These are phyloP conservation scores for Xanthostigma xanthostigma DNA, from an alignment of 2,888 invertebrate species.

Conservation along the genomic window DNA sequence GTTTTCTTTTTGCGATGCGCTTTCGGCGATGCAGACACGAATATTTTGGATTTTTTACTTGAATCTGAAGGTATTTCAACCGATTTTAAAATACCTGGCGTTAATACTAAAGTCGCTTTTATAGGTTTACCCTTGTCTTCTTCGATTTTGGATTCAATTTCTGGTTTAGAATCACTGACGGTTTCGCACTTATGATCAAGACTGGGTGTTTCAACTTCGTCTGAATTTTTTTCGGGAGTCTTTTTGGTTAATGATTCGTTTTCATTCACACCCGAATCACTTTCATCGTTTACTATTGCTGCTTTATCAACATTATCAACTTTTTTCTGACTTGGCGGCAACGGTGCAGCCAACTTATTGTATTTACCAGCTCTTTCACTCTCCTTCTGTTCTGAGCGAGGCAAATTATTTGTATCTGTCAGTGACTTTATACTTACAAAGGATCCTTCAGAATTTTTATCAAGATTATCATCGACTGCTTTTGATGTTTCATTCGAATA, in stretches of 20 bases:
- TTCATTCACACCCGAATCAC: too few species aligned
- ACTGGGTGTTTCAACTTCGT: too few species aligned
- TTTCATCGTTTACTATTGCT: not conserved
- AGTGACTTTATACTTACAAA: not conserved
- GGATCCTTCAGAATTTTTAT: slow-evolving; percentile 3
- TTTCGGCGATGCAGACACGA: slow-evolving; percentile 13
- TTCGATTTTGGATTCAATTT: slow-evolving; percentile 1
- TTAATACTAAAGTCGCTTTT: slow-evolving; percentile 32
- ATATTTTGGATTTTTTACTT: slow-evolving; percentile 14
- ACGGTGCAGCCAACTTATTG: not conserved
- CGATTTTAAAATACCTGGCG: slow-evolving; percentile 28
- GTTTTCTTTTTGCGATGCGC: slow-evolving; percentile 23
- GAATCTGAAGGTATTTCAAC: slow-evolving; percentile 16
- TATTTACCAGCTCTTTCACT: too few species aligned
- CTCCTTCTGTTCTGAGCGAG: too few species aligned
- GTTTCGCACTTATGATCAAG: too few species aligned
- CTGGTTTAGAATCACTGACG: not conserved
- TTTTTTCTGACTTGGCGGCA: not conserved
- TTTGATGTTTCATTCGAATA: too few species aligned
- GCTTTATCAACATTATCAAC: slow-evolving; percentile 1
- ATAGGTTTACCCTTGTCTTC: slow-evolving; percentile 22
- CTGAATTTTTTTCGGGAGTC: too few species aligned
- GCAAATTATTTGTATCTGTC: not conserved
- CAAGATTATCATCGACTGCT: too few species aligned
- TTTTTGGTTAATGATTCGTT: too few species aligned